Conservation (phyloP, 64 coral and sea anemone species). For the Actinia tenebrosa region DNA sequence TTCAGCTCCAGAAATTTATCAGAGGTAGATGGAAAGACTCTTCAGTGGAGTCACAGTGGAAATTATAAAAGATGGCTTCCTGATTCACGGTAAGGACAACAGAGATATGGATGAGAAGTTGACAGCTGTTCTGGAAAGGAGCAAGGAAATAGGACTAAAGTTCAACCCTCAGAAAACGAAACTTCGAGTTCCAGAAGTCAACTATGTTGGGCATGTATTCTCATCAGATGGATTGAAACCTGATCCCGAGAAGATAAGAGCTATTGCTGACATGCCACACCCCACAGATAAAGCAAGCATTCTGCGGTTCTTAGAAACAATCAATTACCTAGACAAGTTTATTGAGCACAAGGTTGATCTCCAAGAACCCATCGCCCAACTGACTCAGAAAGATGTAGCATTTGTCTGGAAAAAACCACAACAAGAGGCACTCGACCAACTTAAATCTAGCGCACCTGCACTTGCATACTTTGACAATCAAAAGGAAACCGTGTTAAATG, state of each 20-base stretch:
- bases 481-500: conserved; percentile 30
- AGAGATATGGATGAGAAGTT: neutral
- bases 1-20: no score
- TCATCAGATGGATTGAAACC: conserved; percentile 27
- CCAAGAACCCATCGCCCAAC: conserved; percentile 9
- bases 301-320: neutral
- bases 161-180: conserved; percentile 14
- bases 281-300: conserved; percentile 27
- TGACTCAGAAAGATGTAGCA: conserved; percentile 20
- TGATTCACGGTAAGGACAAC: neutral
- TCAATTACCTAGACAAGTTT: conserved; percentile 12
- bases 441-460: conserved; percentile 1
- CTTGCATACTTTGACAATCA: conserved; percentile 19
- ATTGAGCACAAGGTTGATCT: conserved; percentile 30
- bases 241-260: conserved; percentile 28
- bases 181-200: conserved; percentile 27
- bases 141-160: conserved; percentile 4
- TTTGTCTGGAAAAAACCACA: conserved; percentile 38
- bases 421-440: conserved; percentile 35
- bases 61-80: no score
- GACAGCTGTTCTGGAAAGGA: neutral
- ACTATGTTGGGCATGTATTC: conserved; percentile 29
- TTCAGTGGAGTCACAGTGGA: no score
- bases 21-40: no score
- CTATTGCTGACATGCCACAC: conserved; percentile 14